These are phyloP conservation scores for Phenganax subtilis DNA, from an alignment of 92 coral and sea anemone species.

Conservation along the genomic window DNA sequence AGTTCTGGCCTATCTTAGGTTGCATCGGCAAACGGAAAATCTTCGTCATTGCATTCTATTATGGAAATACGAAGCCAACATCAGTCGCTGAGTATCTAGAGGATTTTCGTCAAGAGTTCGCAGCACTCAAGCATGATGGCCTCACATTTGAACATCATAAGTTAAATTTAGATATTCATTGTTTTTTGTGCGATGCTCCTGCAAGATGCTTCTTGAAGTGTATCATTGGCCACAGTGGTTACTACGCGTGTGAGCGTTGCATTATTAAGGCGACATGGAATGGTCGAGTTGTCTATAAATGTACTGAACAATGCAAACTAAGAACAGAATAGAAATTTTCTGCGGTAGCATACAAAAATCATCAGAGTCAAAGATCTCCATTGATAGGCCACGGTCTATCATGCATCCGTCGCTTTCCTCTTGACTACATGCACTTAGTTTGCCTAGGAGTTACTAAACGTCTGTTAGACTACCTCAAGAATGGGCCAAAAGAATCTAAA, in stretches of 20 bases:
- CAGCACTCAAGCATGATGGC: not conserved
- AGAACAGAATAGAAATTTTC: not conserved
- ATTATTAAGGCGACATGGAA: slow-evolving; percentile 1
- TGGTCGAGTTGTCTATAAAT: slow-evolving; percentile 1
- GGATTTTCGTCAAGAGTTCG: not conserved
- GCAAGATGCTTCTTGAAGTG: slow-evolving; percentile 16
- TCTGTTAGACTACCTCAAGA: not conserved
- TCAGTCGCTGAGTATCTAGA: not conserved
- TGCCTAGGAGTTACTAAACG: slow-evolving; percentile 14
- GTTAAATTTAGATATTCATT: not conserved
- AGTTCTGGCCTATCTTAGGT: slow-evolving; percentile 29
- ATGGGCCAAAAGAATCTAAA: slow-evolving; percentile 2
- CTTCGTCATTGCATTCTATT: slow-evolving; percentile 3
- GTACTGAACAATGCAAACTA: too few relatives aligned
- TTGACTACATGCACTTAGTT: slow-evolving; percentile 15
- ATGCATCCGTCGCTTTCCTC: not conserved
- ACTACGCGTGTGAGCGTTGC: slow-evolving; percentile 5
- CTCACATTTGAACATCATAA: not conserved
- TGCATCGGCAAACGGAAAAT: not conserved
- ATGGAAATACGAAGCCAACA: not conserved
- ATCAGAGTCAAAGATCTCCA: not conserved
- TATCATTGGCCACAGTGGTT: slow-evolving; percentile 1
- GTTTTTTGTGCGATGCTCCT: slow-evolving; percentile 11
- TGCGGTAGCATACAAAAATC: not conserved
- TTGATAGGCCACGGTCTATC: not conserved